phyloP scores from a whole-genome alignment of 2,113 vertebrate genomes.

The zebrafish (Danio rerio) region GRCz12tu NC_133193.1:302501-303000 shows the following conservation, averaged over 20 bases:
- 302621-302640: conserved; percentile 22
- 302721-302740: conserved; percentile 83
- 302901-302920: not conserved
- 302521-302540: too few relatives aligned
- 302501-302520: conserved; percentile 73
- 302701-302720: conserved; percentile 87
- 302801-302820: conserved; percentile 80
- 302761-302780: conserved; percentile 67
- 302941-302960: too few relatives aligned
- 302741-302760: conserved; percentile 76
- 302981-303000: too few relatives aligned
- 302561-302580: too few relatives aligned
- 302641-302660: conserved; percentile 81
- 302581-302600: too few relatives aligned
- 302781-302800: conserved; percentile 79
- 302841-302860: not conserved
- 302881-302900: not conserved
- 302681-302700: conserved; percentile 77
- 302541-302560: too few relatives aligned
- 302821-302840: conserved; percentile 71
- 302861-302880: too few relatives aligned
- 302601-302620: too few relatives aligned
- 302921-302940: not conserved
- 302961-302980: too few relatives aligned
- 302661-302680: conserved; percentile 83